These are phyloP conservation scores for Drosophila novamexicana DNA, from an alignment of 1,140 invertebrate genomes.

Conservation along the genomic window DNA sequence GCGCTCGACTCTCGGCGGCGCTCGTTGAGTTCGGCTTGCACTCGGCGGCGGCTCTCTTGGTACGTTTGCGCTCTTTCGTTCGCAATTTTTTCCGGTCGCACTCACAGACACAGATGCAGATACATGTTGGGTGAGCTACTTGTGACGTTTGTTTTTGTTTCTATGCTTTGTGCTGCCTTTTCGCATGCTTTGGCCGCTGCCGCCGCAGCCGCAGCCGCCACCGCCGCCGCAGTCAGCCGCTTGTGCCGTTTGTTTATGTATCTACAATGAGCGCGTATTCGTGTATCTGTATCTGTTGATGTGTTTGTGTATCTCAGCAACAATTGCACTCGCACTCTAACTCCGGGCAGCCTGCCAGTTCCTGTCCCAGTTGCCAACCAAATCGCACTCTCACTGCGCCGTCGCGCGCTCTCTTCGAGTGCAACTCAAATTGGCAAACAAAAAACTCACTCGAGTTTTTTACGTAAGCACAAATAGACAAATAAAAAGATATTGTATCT, in stretches of 20 bases:
- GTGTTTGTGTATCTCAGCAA: constrained; percentile 31
- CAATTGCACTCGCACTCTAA: constrained; percentile 48
- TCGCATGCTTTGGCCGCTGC: constrained; percentile 62
- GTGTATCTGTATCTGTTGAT: constrained; percentile 10
- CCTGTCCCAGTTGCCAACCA: constrained; percentile 29
- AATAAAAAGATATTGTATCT: constrained; percentile 38
- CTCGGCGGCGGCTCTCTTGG: constrained; percentile 10
- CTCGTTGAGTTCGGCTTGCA: constrained; percentile 36
- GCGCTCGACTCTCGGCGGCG: constrained; percentile 31
- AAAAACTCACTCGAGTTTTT: constrained; percentile 40
- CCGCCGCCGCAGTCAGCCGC: constrained; percentile 8
- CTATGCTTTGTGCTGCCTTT: constrained; percentile 76
- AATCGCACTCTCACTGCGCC: constrained; percentile 53
- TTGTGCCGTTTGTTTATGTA: constrained; percentile 71
- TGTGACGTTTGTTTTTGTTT: constrained; percentile 77
- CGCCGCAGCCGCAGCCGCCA: no score
- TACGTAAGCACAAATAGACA: constrained; percentile 58
- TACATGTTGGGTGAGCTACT: constrained; percentile 12
- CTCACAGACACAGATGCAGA: constrained; percentile 9
- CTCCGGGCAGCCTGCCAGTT: not conserved
- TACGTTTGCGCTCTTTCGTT: constrained; percentile 39
- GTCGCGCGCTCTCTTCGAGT: constrained; percentile 54
- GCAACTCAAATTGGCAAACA: constrained; percentile 34
- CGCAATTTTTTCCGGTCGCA: constrained; percentile 52
- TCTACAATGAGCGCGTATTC: constrained; percentile 22